These are phyloP conservation scores for Thripadectes ignobilis DNA, from an alignment of 2,797 vertebrate species.

Conservation along the genomic window DNA sequence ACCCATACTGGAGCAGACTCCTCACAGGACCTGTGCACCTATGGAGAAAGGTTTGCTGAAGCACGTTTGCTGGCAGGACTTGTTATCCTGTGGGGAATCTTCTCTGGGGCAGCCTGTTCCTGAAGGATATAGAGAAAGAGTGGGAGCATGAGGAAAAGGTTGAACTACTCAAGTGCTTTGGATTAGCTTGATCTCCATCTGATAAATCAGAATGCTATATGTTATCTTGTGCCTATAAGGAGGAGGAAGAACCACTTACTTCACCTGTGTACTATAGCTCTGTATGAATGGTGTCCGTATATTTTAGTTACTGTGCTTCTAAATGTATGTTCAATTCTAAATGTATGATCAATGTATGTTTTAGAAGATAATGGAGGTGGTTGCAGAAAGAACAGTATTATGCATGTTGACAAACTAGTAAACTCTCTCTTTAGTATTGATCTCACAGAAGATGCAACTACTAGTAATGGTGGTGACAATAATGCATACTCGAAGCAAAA, in stretches of 20 bases:
- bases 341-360: background rate
- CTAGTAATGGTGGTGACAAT: background rate
- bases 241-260: background rate
- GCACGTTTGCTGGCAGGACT: background rate
- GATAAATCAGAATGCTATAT: background rate
- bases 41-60: background rate
- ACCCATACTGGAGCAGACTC: background rate
- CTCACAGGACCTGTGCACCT: background rate
- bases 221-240: background rate
- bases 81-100: too few relatives aligned
- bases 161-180: background rate
- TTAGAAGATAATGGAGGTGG: background rate
- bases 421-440: conserved; percentile 82
- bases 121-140: background rate
- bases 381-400: background rate
- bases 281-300: background rate
- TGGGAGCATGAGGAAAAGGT: background rate
- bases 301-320: background rate
- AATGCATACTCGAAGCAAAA: conserved; percentile 28
- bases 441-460: conserved; percentile 81
- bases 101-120: background rate
- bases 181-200: accelerated
- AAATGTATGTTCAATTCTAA: too few relatives aligned
- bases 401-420: background rate
- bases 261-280: background rate